Base-by-base conservation (phyloP, 1,140 invertebrate species). In the Drosophila sproati region DNA sequence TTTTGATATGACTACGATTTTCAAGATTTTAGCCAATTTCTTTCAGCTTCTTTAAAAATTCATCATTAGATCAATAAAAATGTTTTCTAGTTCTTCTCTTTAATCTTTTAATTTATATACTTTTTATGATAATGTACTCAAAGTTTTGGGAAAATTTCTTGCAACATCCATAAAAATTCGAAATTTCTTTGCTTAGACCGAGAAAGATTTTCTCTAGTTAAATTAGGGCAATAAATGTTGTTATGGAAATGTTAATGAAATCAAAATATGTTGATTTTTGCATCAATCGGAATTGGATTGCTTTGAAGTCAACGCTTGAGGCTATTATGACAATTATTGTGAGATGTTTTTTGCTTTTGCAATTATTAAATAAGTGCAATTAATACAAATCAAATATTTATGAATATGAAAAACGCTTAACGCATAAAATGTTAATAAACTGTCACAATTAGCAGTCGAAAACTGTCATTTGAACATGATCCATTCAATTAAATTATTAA, bases 311-410 rank as follows among this genome's bases (percentile, higher is more conserved):
- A 20, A 20, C 20, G 31, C 7, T 31, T 48, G 28, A 3, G 47
- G 20, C 3, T 29, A 7, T 29, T 10, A 29, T 48, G 28, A 3
- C 47, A 50, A 50, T 50, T 50, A 45, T 5, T 31, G 29, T 5
- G 10, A 12, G 3, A 10, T 31, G 10, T 32, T 43, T 41, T 39
- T 29, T n/a, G 8, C 41, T 10, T 34, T 61, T 52, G 35, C 12
- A n/a, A 48, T 52, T 48, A 59, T 66, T 60, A 52, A 64, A 79
- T 72, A 31, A 47, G 7, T 6, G 43, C 59, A 78, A 69, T 78
- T 74, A 71, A 62, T 86, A 70, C 43, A 62, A 64, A 86, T 82
- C 55, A 87, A 87, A 82, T 82, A 87, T 87, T 87, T 63, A 86
- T 86, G 43, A 73, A 66, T 71, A 60, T 45, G 37, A 48, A 62